These are phyloP conservation scores for Melanotaenia maccullochi DNA, from an alignment of 2,797 vertebrate genomes.

Conservation along the genomic window DNA sequence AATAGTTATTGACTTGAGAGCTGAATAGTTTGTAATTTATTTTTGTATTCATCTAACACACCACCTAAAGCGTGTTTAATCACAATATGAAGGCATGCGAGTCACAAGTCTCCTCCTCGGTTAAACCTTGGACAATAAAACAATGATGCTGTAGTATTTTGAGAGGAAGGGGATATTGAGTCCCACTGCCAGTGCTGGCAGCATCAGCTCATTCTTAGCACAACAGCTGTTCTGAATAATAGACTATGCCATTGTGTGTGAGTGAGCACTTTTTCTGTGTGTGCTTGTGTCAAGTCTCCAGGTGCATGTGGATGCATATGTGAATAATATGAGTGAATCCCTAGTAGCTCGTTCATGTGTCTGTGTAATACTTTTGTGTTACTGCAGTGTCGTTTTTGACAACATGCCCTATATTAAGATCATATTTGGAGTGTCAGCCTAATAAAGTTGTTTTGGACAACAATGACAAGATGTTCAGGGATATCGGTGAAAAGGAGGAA, in stretches of 20 bases:
- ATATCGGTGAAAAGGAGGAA: slow-evolving; percentile 74
- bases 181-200: slow-evolving; percentile 72
- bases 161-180: slow-evolving; percentile 77
- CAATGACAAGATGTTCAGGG: slow-evolving; percentile 50
- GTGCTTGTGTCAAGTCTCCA: slow-evolving; percentile 18
- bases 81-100: slow-evolving; percentile 41
- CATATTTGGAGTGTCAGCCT: slow-evolving; percentile 33
- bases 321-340: not conserved
- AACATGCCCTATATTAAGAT: slow-evolving; percentile 28
- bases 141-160: slow-evolving; percentile 77
- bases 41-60: slow-evolving; percentile 28
- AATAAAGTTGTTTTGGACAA: slow-evolving; percentile 53
- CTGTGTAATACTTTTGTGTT: slow-evolving; percentile 29
- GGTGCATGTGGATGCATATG: no score
- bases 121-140: slow-evolving; percentile 76
- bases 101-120: slow-evolving; percentile 60
- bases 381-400: slow-evolving; percentile 49
- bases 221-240: slow-evolving; percentile 76
- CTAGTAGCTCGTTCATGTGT: slow-evolving; percentile 14
- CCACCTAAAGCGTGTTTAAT: slow-evolving; percentile 31
- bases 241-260: slow-evolving; percentile 24
- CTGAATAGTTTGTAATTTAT: slow-evolving; percentile 24
- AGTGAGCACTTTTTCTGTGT: slow-evolving; percentile 16
- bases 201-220: slow-evolving; percentile 64
- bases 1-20: slow-evolving; percentile 22